Base-by-base conservation (phyloP, 2,888 invertebrate genomes). In the Pediacus dermestoides region DNA sequence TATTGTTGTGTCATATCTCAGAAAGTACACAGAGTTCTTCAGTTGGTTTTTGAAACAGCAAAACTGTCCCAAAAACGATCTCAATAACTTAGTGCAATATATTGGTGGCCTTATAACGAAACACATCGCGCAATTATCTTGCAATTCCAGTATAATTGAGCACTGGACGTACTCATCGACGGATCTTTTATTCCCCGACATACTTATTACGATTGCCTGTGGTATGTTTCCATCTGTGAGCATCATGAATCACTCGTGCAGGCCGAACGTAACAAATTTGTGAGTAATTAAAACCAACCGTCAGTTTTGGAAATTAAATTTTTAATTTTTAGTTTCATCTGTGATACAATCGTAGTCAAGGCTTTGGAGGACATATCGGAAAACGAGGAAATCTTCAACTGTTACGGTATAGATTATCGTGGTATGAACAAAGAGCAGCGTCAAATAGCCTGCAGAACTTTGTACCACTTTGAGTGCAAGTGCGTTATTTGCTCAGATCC, bases 231-330 rank as follows among this genome's bases (percentile, higher is more conserved):
- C 92, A 0, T 82, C 88, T 1, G 81, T 88, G 0, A 88, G 90
- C 55, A 81, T 93, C 71, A 87, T 93, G 81, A 96, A 95, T 67
- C 95, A 96, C 70, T 86, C 91, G 0, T 95, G 95, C 64, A 81
- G 85, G 47, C 85, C 90, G 3, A 85, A 85, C 55, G 84, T 92
- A 41, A 79, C 81, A 34, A 81, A 81, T 54, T 80, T 78, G 83
- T 85, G 65, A 64, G 61, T 61, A 38, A 1, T 35, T 26, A 15
- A 21, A 4, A 4, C 16, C 16, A 16, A 22, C 34, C 10, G 26
- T 15, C 18, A 12, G 16, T 36, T 32, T 37, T 9, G 30, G 7
- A 27, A 14, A 25, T 33, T 26, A 33, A 33, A 28, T 18, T 26
- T 10, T 27, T 52, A 33, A 37, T 46, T 70, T 71, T 46, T 58